Percentiles rank a stretch among this genome's conserved stretches.
phyloP scores from a whole-genome alignment of 2,113 vertebrate genomes.

The Chloroceryle aenea region DNA sequence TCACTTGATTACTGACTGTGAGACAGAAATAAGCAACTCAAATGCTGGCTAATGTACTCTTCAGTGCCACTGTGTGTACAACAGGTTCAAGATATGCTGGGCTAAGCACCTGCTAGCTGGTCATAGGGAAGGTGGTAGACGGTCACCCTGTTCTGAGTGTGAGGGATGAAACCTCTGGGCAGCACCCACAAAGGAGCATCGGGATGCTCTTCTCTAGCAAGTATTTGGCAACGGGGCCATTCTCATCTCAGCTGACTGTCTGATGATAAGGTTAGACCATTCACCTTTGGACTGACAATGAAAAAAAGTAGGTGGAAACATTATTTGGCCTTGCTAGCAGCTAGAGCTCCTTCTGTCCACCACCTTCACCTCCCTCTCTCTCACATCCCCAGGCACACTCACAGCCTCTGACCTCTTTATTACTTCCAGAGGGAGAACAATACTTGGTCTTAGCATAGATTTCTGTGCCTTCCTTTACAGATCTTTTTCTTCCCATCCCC shows the following conservation, averaged over 20 bases:
- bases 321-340: not conserved
- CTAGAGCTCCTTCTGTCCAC: not conserved
- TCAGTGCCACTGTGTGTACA: not conserved
- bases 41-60: accelerated
- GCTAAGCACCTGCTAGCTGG: not conserved
- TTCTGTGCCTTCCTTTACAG: not conserved
- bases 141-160: accelerated
- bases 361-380: not conserved
- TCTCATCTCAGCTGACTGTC: not conserved
- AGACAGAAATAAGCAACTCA: not conserved
- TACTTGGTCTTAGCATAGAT: not conserved
- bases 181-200: not conserved
- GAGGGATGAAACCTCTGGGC: not conserved
- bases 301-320: not conserved
- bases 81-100: not conserved
- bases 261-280: not conserved
- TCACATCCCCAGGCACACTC: not conserved
- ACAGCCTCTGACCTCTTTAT: not conserved
- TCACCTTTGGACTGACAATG: not conserved
- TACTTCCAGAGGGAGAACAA: not conserved
- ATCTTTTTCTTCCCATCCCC: not conserved
- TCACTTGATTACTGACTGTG: not conserved
- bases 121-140: not conserved
- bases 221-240: accelerated
- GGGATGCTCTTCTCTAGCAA: not conserved